Evolutionary conservation across 2,888 invertebrate species (phyloP).

Genomic region (Phyto melanocephala): DNA sequence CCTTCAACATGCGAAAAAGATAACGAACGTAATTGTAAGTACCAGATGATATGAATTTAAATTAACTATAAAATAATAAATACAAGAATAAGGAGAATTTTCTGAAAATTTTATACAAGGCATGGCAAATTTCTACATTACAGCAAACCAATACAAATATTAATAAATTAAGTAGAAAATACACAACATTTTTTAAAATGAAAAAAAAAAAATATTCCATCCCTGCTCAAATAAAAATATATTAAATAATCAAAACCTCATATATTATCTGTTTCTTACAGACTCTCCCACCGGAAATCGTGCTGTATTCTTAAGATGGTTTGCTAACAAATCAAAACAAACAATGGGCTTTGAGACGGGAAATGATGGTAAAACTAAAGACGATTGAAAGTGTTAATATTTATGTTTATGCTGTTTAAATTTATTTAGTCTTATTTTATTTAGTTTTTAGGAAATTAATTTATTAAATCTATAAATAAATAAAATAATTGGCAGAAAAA

Average conservation of each 20-base stretch:
- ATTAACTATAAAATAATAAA: no score
- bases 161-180: no score
- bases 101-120: no score
- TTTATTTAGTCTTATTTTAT: conserved; percentile 36
- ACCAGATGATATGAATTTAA: background rate
- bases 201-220: no score
- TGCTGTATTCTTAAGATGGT: conserved; percentile 69
- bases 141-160: no score
- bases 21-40: conserved; percentile 72
- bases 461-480: background rate
- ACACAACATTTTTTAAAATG: no score
- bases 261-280: background rate
- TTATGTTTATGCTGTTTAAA: background rate
- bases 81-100: no score
- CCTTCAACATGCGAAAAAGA: conserved; percentile 69
- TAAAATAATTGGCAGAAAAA: background rate
- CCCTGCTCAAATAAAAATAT: no score
- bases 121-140: no score
- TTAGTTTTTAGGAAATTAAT: conserved; percentile 16
- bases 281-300: conserved; percentile 50
- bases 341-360: conserved; percentile 62
- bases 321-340: conserved; percentile 60
- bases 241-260: no score
- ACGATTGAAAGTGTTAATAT: conserved; percentile 3
- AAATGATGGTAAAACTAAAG: conserved; percentile 1